phyloP scores from a whole-genome alignment of 2,888 invertebrate species.

The Germaria angustata region DNA sequence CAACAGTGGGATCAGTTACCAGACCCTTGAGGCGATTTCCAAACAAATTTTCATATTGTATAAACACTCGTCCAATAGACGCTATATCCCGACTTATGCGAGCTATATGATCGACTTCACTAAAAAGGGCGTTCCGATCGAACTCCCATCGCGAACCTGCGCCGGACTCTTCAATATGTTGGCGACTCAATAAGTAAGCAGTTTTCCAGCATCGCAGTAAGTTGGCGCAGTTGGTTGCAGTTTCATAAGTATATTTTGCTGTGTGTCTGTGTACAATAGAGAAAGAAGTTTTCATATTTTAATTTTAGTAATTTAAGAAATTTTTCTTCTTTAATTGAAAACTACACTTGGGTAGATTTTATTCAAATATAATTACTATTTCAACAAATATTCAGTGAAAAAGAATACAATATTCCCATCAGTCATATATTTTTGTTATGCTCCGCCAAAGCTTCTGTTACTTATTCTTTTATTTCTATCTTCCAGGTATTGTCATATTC shows the following conservation, averaged over 20 bases:
- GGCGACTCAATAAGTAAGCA: slow-evolving; percentile 88
- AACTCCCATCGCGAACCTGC: slow-evolving; percentile 96
- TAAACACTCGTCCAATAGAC: slow-evolving; percentile 88
- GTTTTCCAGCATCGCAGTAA: slow-evolving; percentile 80
- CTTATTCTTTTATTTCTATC: too few species aligned
- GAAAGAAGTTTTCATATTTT: too few species aligned
- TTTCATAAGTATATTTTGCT: slow-evolving; percentile 75
- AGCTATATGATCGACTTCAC: slow-evolving; percentile 91
- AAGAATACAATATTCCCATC: too few species aligned
- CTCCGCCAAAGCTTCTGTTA: too few species aligned
- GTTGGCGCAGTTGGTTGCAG: slow-evolving; percentile 78
- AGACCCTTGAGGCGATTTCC: slow-evolving; percentile 92
- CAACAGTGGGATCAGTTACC: slow-evolving; percentile 91
- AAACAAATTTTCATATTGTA: slow-evolving; percentile 94
- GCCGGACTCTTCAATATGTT: slow-evolving; percentile 91
- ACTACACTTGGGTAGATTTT: too few species aligned
- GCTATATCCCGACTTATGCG: slow-evolving; percentile 89
- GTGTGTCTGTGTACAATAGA: slow-evolving; percentile 70
- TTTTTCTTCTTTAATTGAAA: too few species aligned
- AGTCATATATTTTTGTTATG: too few species aligned
- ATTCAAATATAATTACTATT: too few species aligned
- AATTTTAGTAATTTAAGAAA: too few species aligned
- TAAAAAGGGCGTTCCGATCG: slow-evolving; percentile 89
- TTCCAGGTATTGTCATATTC: too few species aligned
- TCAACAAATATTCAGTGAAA: too few species aligned